Evolutionary conservation across 2,888 invertebrate species (phyloP), one percentile per base, ranked within the genome.

Genomic region (Rhogogaster chlorosoma): DNA sequence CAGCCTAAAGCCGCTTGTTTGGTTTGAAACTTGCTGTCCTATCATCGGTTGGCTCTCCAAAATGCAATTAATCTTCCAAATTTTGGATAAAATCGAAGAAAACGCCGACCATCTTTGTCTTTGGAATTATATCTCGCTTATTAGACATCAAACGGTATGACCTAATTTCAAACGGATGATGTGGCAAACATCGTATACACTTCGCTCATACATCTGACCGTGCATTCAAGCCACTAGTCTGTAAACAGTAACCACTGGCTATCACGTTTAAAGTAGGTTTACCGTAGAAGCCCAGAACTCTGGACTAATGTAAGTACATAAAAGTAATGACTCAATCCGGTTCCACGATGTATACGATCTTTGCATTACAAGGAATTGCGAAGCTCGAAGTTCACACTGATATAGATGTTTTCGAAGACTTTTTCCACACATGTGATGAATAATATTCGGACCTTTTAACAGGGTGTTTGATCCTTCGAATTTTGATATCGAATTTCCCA

Each of bases 201-300:
- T 73, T 38, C 42, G n/a, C 73, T 42, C 22, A 9, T 73, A 26
- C 42, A 73, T 73, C n/a, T 42, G 38, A 73, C 5, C 38, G 10
- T 49, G 77, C 77, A 77, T 49, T 32, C 32, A 6, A 77, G 32
- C 49, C 29, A 49, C 15, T 77, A 29, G 32, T 18, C 49, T 49
- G 77, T 49, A 49, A 77, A 77, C 77, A 77, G 77, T 77, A 77
- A 73, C 42, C 73, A 42, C 73, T 73, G 73, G 73, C 73, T 42
- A 42, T 73, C 42, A 42, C 42, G 73, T 73, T 73, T 22, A 42
- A 73, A 73, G 73, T 42, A 73, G 38, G 73, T 73, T 67, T 32
- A 32, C 67, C 67, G 29, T 32, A 2, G 15, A 12, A 67, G 71
- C 38, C 77, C 29, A 26, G 53, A 49, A 36, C 32, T 29, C 49